Base-by-base conservation (phyloP, 2,797 vertebrate genomes). In the Rhinogobio ventralis region DNA sequence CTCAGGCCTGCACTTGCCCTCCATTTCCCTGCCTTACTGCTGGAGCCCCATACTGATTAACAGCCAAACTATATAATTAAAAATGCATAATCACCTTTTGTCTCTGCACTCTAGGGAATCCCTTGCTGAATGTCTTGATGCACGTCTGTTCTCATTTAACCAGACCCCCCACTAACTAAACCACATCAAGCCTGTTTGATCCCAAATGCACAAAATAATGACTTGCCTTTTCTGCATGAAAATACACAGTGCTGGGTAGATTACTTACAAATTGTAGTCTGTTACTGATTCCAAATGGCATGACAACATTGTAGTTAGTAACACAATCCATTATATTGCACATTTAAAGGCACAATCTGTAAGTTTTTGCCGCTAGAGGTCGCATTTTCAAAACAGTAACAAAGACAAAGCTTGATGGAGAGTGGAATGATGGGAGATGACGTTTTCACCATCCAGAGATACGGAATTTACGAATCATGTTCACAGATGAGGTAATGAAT, bases 61-160 rank as follows among this genome's bases (percentile, higher is more conserved):
- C 81, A 64, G 42, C 72, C 72, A n/a, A 49, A 49, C 72, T 76
- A 28, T 67, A 28, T 36, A 39, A 83, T 82, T 77, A 77, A 55
- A 86, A 78, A 82, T 62, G 55, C 39, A 79, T 69, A 82, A 64
- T 78, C 67, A 76, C 46, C n/a, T 67, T 73, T 51, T 39, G 71
- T 75, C 55, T 82, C 11, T 15, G 28, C 42, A 25, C 68, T 62
- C 68, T 10, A 28, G 66, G n/a, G 49, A 46, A 73, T 46, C 42
- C 51, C 33, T 57, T 42, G 33, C 74, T 57, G 33, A 57, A 76
- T 57, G 53, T 76, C 74, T 76, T 76, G 74, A 75, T 36, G 73
- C 20, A n/a, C 2, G 51, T 36, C 51, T 36, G 5, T 75, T 75
- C 73, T 14, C 20, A 75, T 55, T 55, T 36, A n/a, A 55, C 11